phyloP scores from a whole-genome alignment of 1,140 invertebrate species.

The Metaphire vulgaris region DNA sequence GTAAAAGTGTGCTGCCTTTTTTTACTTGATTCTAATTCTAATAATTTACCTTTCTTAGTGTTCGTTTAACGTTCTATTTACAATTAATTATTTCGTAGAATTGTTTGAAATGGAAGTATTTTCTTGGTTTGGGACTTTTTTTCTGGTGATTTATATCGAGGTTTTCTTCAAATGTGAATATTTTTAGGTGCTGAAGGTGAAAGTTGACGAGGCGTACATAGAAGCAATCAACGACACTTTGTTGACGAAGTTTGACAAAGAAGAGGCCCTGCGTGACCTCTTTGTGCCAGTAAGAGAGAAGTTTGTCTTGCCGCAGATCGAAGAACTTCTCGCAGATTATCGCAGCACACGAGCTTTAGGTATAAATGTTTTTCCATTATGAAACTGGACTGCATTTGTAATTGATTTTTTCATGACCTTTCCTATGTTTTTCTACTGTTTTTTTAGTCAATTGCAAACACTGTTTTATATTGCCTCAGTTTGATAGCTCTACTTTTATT shows the following conservation, averaged over 20 bases:
- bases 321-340: slow-evolving; percentile 79
- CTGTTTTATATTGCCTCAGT: not conserved
- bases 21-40: too few species aligned
- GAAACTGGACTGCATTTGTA: too few species aligned
- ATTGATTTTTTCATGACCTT: too few species aligned
- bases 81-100: too few species aligned
- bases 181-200: slow-evolving; percentile 73
- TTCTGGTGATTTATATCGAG: too few species aligned
- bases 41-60: too few species aligned
- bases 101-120: too few species aligned
- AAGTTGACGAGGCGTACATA: slow-evolving; percentile 40
- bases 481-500: too few species aligned
- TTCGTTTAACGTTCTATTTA: too few species aligned
- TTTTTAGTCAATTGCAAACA: not conserved
- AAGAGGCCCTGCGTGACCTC: slow-evolving; percentile 75
- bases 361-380: slow-evolving; percentile 31
- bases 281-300: slow-evolving; percentile 78
- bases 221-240: slow-evolving; percentile 61
- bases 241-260: slow-evolving; percentile 72
- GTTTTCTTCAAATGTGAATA: too few species aligned
- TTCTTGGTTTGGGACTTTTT: too few species aligned
- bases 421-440: not conserved
- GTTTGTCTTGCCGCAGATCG: slow-evolving; percentile 76
- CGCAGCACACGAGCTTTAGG: slow-evolving; percentile 74
- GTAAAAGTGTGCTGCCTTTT: too few species aligned